phyloP scores from a whole-genome alignment of 2,888 invertebrate species.

The Venustoraphidia nigricollis region DNA sequence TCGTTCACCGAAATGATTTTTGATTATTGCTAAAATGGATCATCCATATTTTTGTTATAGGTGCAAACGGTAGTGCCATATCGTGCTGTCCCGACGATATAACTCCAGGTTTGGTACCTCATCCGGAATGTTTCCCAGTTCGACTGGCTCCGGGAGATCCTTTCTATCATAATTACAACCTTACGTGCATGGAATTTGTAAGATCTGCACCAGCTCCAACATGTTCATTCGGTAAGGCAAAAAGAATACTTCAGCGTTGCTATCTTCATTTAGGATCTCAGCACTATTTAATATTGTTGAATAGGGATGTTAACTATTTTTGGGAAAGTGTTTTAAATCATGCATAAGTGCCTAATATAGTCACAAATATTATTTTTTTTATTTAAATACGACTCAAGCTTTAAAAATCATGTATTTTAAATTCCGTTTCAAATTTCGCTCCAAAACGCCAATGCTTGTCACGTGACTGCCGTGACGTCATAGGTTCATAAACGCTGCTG shows the following conservation, averaged over 20 bases:
- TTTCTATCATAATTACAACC: slow-evolving; percentile 45
- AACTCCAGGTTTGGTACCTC: slow-evolving; percentile 22
- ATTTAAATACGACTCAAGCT: too few species aligned
- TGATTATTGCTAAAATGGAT: too few species aligned
- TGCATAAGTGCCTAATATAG: too few species aligned
- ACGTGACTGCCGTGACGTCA: too few species aligned
- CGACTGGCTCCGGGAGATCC: slow-evolving; percentile 48
- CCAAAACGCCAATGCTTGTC: too few species aligned
- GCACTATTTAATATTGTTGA: background rate
- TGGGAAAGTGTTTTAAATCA: too few species aligned
- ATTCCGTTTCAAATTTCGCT: too few species aligned
- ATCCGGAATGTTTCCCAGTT: slow-evolving; percentile 75
- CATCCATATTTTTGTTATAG: slow-evolving; percentile 18
- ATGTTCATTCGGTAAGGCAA: slow-evolving; percentile 47
- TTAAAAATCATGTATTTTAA: too few species aligned
- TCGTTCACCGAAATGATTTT: background rate
- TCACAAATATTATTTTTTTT: too few species aligned
- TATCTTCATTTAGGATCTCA: background rate
- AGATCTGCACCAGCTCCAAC: slow-evolving; percentile 65
- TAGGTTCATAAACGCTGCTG: too few species aligned
- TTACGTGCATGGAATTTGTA: slow-evolving; percentile 75
- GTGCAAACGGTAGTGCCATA: slow-evolving; percentile 49
- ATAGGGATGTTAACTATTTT: too few species aligned
- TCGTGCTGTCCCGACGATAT: slow-evolving; percentile 43
- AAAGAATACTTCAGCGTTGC: background rate